Base-by-base conservation (phyloP, 2,113 vertebrate genomes). In the Hucho hucho region DNA sequence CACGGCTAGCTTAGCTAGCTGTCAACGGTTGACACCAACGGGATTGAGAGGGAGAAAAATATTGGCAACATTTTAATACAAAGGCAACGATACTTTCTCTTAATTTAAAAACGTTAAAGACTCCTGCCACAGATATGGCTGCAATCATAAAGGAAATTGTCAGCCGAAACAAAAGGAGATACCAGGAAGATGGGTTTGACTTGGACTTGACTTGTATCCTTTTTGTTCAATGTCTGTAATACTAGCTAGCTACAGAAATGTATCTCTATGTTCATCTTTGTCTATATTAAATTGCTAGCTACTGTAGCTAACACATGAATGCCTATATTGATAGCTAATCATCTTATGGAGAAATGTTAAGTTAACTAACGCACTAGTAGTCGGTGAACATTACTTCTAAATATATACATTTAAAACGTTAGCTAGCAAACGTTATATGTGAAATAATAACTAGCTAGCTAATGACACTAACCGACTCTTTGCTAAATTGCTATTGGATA, bases 181-280 rank as follows among this genome's bases (percentile, higher is more conserved):
- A 95, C 87, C 96, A 97, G 89, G 97, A 98, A 93, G 96, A 96
- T 93, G 96, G 97, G 83, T 98, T 98, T 92, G 96, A 98, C 92
- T 93, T 98, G 94, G 97, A 97, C 92, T 94, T 98, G 81, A 98
- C 97, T 86, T 98, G 96, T 98, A 98, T 98, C 97, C 95, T 93
- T 92, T 75, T 87, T 73, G 43, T 61, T 72, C 43, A 64, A 59
- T 75, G 4, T 4, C 1, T 1, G 13, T 3, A 46, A 25, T n/a
- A 70, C 16, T 49, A 49, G 47, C 49, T 53, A 18, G 4, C 49
- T 43, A 14, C 49, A 16, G 49, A 18, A 53, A 18, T 43, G 14
- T 9, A 32, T 43, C 2, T 28, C 32, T 37, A 0, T 37, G 37
- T 43, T 43, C 2, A 43, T 43, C 37, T 12, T 43, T 43, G 9